These are phyloP conservation scores for Magallana gigas DNA, from an alignment of 1,140 invertebrate genomes.

Conservation along the genomic window DNA sequence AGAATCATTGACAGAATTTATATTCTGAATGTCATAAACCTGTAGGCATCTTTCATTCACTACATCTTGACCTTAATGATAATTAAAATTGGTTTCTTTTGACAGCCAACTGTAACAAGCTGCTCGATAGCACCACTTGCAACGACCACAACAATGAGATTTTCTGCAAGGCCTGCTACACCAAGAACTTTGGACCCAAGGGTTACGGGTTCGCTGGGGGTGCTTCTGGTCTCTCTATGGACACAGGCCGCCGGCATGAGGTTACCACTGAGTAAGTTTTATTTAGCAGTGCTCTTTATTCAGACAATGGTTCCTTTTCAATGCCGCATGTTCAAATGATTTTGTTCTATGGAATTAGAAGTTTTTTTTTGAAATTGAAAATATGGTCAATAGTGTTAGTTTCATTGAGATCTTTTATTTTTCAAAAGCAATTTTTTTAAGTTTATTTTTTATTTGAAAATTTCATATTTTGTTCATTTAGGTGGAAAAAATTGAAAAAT, in stretches of 20 bases:
- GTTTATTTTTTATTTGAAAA: background rate
- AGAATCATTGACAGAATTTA: too few species aligned
- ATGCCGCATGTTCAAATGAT: too few species aligned
- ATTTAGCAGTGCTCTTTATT: background rate
- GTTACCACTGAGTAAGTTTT: slow-evolving; percentile 58
- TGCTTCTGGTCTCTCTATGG: slow-evolving; percentile 94
- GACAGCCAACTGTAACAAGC: slow-evolving; percentile 88
- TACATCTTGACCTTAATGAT: too few species aligned
- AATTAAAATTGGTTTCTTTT: background rate
- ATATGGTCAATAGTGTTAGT: background rate
- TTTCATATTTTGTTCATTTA: background rate
- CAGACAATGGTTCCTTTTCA: too few species aligned
- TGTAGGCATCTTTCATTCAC: too few species aligned
- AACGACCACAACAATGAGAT: slow-evolving; percentile 97
- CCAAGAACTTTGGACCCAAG: slow-evolving; percentile 94
- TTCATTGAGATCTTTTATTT: background rate
- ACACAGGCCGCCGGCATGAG: slow-evolving; percentile 62
- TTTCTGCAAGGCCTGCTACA: slow-evolving; percentile 96
- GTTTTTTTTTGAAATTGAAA: too few species aligned
- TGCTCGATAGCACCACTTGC: slow-evolving; percentile 95
- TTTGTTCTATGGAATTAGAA: too few species aligned
- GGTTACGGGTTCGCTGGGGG: slow-evolving; percentile 91
- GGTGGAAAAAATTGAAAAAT: slow-evolving; percentile 23
- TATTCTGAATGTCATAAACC: too few species aligned
- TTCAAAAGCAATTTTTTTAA: background rate